These are phyloP conservation scores for Endomychus coccineus DNA, from an alignment of 2,888 invertebrate genomes.

Conservation along the genomic window DNA sequence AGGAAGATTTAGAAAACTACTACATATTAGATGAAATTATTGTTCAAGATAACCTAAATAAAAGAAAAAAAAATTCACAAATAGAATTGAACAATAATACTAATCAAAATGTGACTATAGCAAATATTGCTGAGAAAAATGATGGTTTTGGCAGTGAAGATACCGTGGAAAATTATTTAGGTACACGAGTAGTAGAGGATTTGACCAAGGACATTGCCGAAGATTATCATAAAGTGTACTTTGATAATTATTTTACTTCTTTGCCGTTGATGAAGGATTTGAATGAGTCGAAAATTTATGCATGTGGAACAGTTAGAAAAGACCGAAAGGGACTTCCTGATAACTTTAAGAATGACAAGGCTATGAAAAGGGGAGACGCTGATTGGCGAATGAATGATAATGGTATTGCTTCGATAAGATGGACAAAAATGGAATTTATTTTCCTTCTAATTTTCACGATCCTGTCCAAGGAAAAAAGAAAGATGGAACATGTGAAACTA, in stretches of 20 bases:
- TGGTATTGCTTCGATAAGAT: slow-evolving; percentile 7
- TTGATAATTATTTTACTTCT: slow-evolving; percentile 21
- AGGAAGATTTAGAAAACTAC: no score
- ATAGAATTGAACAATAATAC: no score
- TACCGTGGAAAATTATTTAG: slow-evolving; percentile 27
- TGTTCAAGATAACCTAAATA: no score
- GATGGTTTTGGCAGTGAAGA: slow-evolving; percentile 34
- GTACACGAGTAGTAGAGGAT: slow-evolving; percentile 18
- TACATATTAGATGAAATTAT: no score
- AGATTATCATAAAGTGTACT: slow-evolving; percentile 13
- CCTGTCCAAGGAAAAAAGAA: slow-evolving; percentile 11
- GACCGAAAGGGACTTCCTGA: slow-evolving; percentile 22
- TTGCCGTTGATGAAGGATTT: slow-evolving; percentile 19
- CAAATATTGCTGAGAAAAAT: no score
- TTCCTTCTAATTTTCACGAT: slow-evolving; percentile 12
- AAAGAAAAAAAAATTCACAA: no score
- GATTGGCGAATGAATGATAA: slow-evolving; percentile 21
- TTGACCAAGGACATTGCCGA: slow-evolving; percentile 21
- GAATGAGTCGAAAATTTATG: slow-evolving; percentile 19
- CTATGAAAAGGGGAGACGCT: slow-evolving; percentile 23
- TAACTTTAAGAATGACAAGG: slow-evolving; percentile 20
- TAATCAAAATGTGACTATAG: no score
- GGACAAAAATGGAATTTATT: slow-evolving; percentile 12
- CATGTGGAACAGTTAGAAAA: slow-evolving; percentile 24
- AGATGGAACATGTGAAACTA: slow-evolving; percentile 10